These are phyloP conservation scores for Antechinus stuartii DNA, from an alignment of 2,113 vertebrate species.

Conservation along the genomic window DNA sequence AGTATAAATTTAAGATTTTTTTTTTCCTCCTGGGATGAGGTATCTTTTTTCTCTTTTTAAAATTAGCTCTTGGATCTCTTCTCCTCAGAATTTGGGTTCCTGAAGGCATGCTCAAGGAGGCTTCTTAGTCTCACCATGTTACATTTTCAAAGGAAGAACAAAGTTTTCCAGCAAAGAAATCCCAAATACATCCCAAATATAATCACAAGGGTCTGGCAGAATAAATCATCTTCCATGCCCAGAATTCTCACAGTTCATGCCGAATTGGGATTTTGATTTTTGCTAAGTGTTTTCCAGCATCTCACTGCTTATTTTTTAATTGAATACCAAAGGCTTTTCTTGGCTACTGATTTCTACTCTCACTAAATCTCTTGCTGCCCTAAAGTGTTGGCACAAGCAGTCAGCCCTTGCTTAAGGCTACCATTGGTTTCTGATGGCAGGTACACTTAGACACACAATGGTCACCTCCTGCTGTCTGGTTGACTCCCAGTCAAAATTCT, in stretches of 20 bases:
- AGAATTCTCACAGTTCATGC: slow-evolving; percentile 64
- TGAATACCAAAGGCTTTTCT: slow-evolving; percentile 73
- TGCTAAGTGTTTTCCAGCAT: slow-evolving; percentile 72
- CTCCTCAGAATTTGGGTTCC: slow-evolving; percentile 8
- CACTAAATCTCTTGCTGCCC: slow-evolving; percentile 47
- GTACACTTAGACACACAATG: slow-evolving; percentile 55
- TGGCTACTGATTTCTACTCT: slow-evolving; percentile 61
- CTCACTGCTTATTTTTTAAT: slow-evolving; percentile 65
- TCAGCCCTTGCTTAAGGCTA: slow-evolving; percentile 33
- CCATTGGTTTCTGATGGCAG: slow-evolving; percentile 41
- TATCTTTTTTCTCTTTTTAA: slow-evolving; percentile 51
- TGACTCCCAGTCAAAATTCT: slow-evolving; percentile 55
- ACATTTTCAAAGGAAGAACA: slow-evolving; percentile 33
- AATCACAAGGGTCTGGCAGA: slow-evolving; percentile 65
- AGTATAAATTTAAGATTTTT: slow-evolving; percentile 26
- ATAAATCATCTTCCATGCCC: slow-evolving; percentile 29
- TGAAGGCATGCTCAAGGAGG: neutral
- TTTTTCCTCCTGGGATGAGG: slow-evolving; percentile 35
- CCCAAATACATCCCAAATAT: slow-evolving; percentile 60
- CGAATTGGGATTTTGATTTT: slow-evolving; percentile 61
- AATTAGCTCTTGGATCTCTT: slow-evolving; percentile 39
- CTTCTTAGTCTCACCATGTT: neutral
- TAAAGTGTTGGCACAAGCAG: slow-evolving; percentile 45
- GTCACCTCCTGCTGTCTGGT: slow-evolving; percentile 57
- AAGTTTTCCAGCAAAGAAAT: slow-evolving; percentile 54